A percentile compares a stretch with the other conserved stretches of the same genome.
These are phyloP conservation scores for Physella acuta DNA, from an alignment of 1,140 invertebrate species.

Conservation along the genomic window DNA sequence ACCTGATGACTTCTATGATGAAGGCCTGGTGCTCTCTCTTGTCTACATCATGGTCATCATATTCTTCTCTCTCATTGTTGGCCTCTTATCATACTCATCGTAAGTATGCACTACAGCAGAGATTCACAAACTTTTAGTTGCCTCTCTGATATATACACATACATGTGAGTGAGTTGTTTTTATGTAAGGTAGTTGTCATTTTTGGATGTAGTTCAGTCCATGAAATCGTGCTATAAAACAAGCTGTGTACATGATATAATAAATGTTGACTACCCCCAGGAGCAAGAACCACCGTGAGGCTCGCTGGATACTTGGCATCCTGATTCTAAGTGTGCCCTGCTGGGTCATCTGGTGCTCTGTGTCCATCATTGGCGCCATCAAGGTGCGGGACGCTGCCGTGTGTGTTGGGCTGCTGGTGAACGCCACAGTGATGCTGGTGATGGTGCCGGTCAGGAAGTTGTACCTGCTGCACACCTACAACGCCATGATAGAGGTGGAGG, in stretches of 20 bases:
- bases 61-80: constrained; percentile 57
- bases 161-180: no score
- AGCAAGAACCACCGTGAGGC: constrained; percentile 53
- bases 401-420: constrained; percentile 56
- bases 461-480: constrained; percentile 56
- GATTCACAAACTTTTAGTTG: no score
- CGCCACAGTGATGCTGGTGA: constrained; percentile 53
- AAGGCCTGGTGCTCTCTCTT: constrained; percentile 61
- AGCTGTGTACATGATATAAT: no score
- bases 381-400: constrained; percentile 54
- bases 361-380: constrained; percentile 51
- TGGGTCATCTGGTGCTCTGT: constrained; percentile 62
- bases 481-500: constrained; percentile 40
- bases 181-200: no score
- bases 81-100: constrained; percentile 37
- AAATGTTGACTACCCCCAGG: constrained; percentile 24
- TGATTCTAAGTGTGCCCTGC: constrained; percentile 51
- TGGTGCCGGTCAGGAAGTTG: constrained; percentile 57
- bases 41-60: constrained; percentile 63
- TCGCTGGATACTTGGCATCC: constrained; percentile 61
- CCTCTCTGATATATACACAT: no score
- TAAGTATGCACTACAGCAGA: no score
- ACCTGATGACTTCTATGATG: constrained; percentile 57
- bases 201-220: no score
- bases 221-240: no score